Percentiles rank a stretch among this genome's conserved stretches.
Conservation (phyloP, 1,140 invertebrate genomes). For the Plodia interpunctella region DNA sequence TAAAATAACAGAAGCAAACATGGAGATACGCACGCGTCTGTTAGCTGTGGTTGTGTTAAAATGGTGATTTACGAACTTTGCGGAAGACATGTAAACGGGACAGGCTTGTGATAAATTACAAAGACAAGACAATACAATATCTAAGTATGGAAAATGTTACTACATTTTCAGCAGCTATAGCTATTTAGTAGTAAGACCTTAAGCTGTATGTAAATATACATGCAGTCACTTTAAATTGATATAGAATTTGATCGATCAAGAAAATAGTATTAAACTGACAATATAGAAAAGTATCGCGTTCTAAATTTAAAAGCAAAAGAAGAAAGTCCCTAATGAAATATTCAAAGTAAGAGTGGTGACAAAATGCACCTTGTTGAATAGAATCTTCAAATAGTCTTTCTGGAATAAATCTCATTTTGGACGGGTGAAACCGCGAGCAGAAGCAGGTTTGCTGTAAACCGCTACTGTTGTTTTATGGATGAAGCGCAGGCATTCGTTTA, state of each 20-base stretch:
- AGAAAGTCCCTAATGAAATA: conserved; percentile 2
- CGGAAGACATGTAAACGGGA: neutral
- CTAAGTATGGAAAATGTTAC: too few relatives aligned
- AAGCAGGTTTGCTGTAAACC: conserved; percentile 30
- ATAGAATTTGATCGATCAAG: too few relatives aligned
- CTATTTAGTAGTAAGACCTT: too few relatives aligned
- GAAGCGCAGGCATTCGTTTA: conserved; percentile 30
- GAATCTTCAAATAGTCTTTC: too few relatives aligned
- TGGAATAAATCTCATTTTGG: neutral
- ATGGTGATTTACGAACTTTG: neutral
- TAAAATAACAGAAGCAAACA: conserved; percentile 48
- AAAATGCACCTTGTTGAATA: conserved; percentile 27
- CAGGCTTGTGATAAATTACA: too few relatives aligned
- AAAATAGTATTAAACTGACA: too few relatives aligned
- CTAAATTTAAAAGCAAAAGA: conserved; percentile 10
- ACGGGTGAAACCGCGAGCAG: conserved; percentile 6
- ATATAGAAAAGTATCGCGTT: too few relatives aligned
- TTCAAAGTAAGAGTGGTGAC: conserved; percentile 17
- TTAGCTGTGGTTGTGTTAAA: conserved; percentile 1
- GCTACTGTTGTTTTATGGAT: conserved; percentile 50
- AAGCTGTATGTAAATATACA: too few relatives aligned
- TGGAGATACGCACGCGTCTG: neutral
- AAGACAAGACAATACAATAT: too few relatives aligned
- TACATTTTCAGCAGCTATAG: too few relatives aligned
- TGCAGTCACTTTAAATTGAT: too few relatives aligned